Percentiles rank a stretch among this genome's conserved stretches.
Conservation (phyloP, 2,113 vertebrate species). For the Corvus moneduloides region DNA sequence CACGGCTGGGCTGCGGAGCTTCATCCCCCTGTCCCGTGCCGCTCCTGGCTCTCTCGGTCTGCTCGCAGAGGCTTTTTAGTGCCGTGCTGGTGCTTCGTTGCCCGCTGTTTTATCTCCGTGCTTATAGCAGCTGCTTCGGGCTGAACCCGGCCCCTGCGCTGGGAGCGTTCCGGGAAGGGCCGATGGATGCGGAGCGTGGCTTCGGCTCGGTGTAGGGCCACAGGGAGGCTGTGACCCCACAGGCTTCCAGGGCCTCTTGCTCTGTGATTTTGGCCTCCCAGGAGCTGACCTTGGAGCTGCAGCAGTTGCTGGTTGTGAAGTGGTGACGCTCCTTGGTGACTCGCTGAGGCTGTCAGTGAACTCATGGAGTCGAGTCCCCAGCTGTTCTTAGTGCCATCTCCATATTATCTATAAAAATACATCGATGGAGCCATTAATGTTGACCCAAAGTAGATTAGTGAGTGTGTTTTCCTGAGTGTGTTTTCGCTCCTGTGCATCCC, state of each 20-base stretch:
- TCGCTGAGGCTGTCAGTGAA: neutral
- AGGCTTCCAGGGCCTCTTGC: accelerated
- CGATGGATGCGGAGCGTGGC: neutral
- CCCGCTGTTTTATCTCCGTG: neutral
- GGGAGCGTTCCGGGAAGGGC: neutral
- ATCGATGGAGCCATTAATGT: neutral
- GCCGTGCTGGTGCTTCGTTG: neutral
- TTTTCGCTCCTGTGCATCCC: neutral
- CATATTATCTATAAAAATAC: neutral
- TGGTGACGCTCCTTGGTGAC: neutral
- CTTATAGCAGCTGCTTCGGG: accelerated
- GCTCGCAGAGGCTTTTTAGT: neutral
- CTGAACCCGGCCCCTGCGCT: neutral
- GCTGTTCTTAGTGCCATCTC: neutral
- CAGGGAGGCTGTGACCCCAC: neutral
- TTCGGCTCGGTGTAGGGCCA: neutral
- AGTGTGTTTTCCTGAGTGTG: neutral
- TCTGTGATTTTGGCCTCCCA: neutral
- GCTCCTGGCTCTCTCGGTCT: neutral
- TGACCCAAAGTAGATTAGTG: neutral
- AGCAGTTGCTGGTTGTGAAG: neutral
- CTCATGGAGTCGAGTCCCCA: accelerated
- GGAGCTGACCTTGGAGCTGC: neutral
- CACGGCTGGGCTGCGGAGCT: neutral
- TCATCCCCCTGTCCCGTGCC: neutral